Conservation (phyloP, 2,797 vertebrate species). For the Taenioides sp. region DNA sequence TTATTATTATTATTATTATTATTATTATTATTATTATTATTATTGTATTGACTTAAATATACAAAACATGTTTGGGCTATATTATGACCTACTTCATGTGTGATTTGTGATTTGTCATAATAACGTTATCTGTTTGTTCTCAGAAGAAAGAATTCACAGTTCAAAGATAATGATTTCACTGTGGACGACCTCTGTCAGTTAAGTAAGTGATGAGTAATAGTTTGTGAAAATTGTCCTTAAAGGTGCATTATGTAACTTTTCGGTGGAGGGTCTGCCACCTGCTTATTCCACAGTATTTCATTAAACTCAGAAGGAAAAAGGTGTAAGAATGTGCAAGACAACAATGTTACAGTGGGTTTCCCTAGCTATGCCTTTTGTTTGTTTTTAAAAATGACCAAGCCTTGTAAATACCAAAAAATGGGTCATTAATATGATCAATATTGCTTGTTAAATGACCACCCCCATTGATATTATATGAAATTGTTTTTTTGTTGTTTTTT, state of each 20-base stretch:
- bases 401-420: background rate
- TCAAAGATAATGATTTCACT: conserved; percentile 85
- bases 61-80: background rate
- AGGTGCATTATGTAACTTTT: no score
- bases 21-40: no score
- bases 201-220: conserved; percentile 74
- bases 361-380: background rate
- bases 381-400: background rate
- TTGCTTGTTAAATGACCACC: background rate
- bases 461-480: background rate
- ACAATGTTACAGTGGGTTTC: background rate
- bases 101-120: background rate
- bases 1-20: no score
- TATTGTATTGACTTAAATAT: no score
- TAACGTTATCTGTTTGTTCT: conserved; percentile 15
- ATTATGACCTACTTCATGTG: background rate
- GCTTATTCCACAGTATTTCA: no score
- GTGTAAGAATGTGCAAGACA: no score
- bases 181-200: conserved; percentile 93
- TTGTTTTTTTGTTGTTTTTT: no score
- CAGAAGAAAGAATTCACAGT: conserved; percentile 91
- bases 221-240: background rate
- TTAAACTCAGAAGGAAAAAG: no score
- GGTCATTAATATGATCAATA: background rate
- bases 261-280: no score